Evolutionary conservation across 1,140 invertebrate species (phyloP), one percentile per base, ranked within the genome.

Genomic region (Rhynchophorus ferrugineus): DNA sequence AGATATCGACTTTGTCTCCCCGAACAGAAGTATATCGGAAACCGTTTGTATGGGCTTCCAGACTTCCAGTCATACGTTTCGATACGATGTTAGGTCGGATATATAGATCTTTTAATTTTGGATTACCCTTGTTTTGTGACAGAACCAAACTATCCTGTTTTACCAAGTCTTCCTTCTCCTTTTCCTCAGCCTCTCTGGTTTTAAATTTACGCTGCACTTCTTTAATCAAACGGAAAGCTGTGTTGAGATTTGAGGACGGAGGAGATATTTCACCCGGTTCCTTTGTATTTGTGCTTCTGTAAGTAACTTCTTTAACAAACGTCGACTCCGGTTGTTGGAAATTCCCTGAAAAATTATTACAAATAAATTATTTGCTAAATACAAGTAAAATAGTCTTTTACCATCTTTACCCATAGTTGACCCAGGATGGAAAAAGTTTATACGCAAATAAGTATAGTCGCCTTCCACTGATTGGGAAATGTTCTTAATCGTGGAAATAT

Each of bases 121-220:
- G 95, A 75, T 98, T 98, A 53, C 92, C 92, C 74, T 98, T 98
- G 68, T 93, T 94, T 64, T 90, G 89, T 8, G 90, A 95, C 3
- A 98, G 69, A 39, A 98, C 79, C n/a, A 99, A 73, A 5, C 91
- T 95, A 72, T 99, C 97, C 74, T 99, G 97, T 74, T 99, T 98
- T 0, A 99, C 95, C 42, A 99, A 81, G 77, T 92, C 89, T 71
- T 99, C 96, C 61, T 97, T 98, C 71, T 99, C 96, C 58, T 92
- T 83, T 73, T 99, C 95, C 73, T 99, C 96, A 1, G 94, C 93
- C 73, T 99, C 97, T 49, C 95, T 76, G 0, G 93, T 98, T 74
- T 96, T 97, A 67, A 94, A 99, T 67, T 93, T 95, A 69, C 99
- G 98, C 72, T 99, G 97, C 21, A 99, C 93, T 76, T 99, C 96